Base-by-base conservation (phyloP, 92 coral and sea anemone genomes). In the Porites evermanni region DNA sequence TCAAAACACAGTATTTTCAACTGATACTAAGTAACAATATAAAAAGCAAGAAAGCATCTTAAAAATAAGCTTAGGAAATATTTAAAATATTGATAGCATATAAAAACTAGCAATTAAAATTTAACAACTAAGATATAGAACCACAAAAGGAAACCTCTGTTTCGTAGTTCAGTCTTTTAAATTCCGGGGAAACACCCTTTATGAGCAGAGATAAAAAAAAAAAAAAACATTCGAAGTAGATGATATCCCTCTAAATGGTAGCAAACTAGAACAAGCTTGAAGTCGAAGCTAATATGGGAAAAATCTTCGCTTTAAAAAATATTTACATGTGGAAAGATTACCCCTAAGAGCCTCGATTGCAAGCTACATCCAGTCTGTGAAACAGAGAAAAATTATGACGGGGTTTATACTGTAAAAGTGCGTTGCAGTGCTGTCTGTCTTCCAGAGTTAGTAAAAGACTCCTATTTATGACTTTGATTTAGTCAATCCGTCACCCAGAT, bases 21-120 rank as follows among this genome's bases (percentile, higher is more conserved):
- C 4, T 54, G 16, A 14, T 32, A 23, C 32, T 32, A 32, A 1
- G 24, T 38, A 64, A 38, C 20, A 78, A 61, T 64, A 44, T 78
- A 18, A 8, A 24, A 65, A 50, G 52, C 18, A 64, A 79, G 50
- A 50, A 64, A 19, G 24, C 63, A 70, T 23, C 29, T 16, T 18
- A 50, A 50, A 79, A 67, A 59, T 20, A 8, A 12, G 12, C n/a
- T 13, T 11, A 61, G 47, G 38, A 63, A 53, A 14, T 16, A 79
- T 21, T 52, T 67, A 77, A 52, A 67, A 79, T 64, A 50, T 23
- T 21, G 16, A 52, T 67, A 53, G 58, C 17, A 52, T 79, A 79
- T 79, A 67, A 79, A 78, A 79, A 67, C 47, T 53, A 51, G 64
- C 17, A 51, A 21, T 64, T 18, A 18, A 67, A 79, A 79, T 67